Evolutionary conservation across 2,113 vertebrate species (phyloP).

Genomic region (Stigmatopora nigra): DNA sequence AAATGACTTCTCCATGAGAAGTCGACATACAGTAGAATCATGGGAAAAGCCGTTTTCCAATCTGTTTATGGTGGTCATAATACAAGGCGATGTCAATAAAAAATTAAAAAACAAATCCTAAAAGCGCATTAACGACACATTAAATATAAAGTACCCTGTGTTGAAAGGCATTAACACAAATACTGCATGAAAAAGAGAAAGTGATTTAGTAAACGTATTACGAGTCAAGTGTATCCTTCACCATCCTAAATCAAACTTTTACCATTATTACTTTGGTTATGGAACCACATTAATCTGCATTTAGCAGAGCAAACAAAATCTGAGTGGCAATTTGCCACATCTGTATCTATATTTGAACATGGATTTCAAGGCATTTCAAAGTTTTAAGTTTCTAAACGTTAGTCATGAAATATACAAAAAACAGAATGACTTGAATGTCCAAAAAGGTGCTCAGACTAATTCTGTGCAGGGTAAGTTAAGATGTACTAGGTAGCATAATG

Average conservation of each 20-base stretch:
- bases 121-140: slow-evolving; percentile 29
- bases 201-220: slow-evolving; percentile 25
- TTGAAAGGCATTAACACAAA: slow-evolving; percentile 46
- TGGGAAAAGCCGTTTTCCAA: slow-evolving; percentile 13
- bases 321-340: slow-evolving; percentile 9
- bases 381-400: slow-evolving; percentile 7
- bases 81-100: slow-evolving; percentile 27
- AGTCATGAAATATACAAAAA: slow-evolving; percentile 17
- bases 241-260: not conserved
- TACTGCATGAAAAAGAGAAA: slow-evolving; percentile 48
- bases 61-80: slow-evolving; percentile 13
- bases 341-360: not conserved
- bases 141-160: slow-evolving; percentile 33
- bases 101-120: not conserved
- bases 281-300: slow-evolving; percentile 35
- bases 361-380: slow-evolving; percentile 28
- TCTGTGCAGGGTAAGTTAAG: slow-evolving; percentile 16
- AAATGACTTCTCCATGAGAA: slow-evolving; percentile 26
- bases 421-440: slow-evolving; percentile 13
- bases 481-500: slow-evolving; percentile 24
- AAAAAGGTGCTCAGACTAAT: slow-evolving; percentile 20
- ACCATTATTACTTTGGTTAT: slow-evolving; percentile 11
- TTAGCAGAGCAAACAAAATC: slow-evolving; percentile 47
- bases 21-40: slow-evolving; percentile 9
- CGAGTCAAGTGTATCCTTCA: slow-evolving; percentile 10